Evolutionary conservation across 2,797 vertebrate genomes (phyloP), one percentile per base, ranked within the genome.

Genomic region (Lates japonicus): DNA sequence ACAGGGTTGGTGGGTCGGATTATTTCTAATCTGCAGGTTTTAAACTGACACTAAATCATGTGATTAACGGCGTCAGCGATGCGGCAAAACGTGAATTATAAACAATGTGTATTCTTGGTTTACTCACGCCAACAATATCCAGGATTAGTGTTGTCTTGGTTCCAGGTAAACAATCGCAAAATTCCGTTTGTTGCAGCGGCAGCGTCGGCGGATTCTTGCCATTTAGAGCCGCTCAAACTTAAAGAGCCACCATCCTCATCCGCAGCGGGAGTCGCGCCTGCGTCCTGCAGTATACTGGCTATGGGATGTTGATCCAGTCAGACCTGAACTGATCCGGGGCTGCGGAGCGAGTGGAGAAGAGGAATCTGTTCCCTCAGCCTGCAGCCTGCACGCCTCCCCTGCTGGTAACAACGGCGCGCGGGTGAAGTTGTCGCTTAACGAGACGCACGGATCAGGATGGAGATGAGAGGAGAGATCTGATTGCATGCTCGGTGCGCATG

Each of bases 111-210:
- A 12, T 39, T 11, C 42, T 31, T 0, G 58, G 10, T 70, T 55
- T 90, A 92, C 91, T 93, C 86, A 92, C 93, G 74, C 25, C 10
- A 11, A 39, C 55, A 42, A 83, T 74, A 74, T 85, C 85, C 88
- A 74, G 71, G 70, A 13, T 39, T 33, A 1, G 42, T 22, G 59
- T n/a, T 11, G 77, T 4, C 35, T 25, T 3, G 33, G n/a, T 77
- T 19, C 54, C 58, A 7, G 52, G 31, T 61, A 67, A 55, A 76
- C 67, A 66, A 58, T 5, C 54, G 25, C 17, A 54, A 46, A 72
- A 67, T 61, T 41, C 57, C 48, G 22, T 3, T 51, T 6, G 4
- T 9, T 58, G 86, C 76, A 48, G 80, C 4, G 70, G 2, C 12
- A 7, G 8, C 3, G 78, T 77, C 61, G n/a, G 44, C 57, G 39